phyloP scores from a whole-genome alignment of 92 coral and sea anemone species.

The Palythoa grandis region DNA sequence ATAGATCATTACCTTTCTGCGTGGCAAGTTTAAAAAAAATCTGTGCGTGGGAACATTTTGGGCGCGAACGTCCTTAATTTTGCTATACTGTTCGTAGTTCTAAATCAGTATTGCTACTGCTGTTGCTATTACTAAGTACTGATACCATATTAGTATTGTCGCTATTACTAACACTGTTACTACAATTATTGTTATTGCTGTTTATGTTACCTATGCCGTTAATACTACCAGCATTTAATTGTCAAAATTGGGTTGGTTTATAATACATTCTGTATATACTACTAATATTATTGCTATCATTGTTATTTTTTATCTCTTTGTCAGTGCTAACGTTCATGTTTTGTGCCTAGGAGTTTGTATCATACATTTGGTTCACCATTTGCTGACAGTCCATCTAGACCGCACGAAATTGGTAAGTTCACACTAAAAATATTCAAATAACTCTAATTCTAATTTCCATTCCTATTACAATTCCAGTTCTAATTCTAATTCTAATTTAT shows the following conservation, averaged over 20 bases:
- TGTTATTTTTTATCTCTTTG: neutral
- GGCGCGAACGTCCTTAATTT: no score
- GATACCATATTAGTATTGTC: neutral
- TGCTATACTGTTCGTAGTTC: neutral
- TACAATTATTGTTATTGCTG: no score
- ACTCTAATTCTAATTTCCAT: no score
- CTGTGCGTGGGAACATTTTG: no score
- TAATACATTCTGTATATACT: no score
- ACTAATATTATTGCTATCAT: neutral
- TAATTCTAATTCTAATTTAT: neutral
- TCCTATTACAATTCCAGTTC: no score
- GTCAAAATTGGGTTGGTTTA: no score
- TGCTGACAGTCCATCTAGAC: slow-evolving; percentile 97
- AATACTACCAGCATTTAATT: no score
- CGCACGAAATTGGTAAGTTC: slow-evolving; percentile 93
- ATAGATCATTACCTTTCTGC: no score
- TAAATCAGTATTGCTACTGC: neutral
- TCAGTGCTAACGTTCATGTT: neutral
- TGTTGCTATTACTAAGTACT: neutral
- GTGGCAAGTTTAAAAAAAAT: no score
- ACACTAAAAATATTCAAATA: neutral
- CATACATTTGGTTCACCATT: slow-evolving; percentile 99
- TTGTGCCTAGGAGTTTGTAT: slow-evolving; percentile 80
- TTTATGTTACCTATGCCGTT: no score
- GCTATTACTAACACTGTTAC: neutral